These are phyloP conservation scores for Cromileptes altivelis DNA, from an alignment of 2,113 vertebrate genomes.

Conservation along the genomic window DNA sequence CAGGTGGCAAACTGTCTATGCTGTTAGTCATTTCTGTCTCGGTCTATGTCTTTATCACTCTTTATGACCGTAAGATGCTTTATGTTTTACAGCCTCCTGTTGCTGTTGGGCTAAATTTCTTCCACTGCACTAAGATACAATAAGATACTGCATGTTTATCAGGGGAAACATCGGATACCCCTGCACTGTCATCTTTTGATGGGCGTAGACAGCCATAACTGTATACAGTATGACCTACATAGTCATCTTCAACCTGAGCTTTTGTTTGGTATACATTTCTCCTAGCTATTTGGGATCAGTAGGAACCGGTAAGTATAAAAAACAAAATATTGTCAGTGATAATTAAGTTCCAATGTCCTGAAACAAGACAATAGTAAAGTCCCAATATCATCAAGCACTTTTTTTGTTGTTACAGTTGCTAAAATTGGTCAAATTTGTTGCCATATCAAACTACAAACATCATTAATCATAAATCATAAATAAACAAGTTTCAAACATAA, in stretches of 20 bases:
- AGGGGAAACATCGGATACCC: neutral
- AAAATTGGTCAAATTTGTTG: no score
- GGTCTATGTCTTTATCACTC: slow-evolving; percentile 38
- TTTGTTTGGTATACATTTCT: no score
- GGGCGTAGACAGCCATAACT: neutral
- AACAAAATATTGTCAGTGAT: no score
- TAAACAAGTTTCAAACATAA: no score
- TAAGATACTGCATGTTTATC: neutral
- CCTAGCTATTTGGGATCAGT: no score
- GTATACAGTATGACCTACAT: neutral
- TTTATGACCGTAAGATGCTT: slow-evolving; percentile 23
- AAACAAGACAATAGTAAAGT: no score
- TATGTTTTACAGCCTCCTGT: slow-evolving; percentile 23
- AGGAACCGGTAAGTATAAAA: no score
- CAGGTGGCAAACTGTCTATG: slow-evolving; percentile 29
- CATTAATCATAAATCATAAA: no score
- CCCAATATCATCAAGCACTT: no score
- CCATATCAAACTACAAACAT: no score
- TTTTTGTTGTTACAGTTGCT: no score
- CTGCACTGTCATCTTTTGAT: neutral
- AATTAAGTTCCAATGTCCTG: no score
- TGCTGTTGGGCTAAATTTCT: neutral
- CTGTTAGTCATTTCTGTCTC: slow-evolving; percentile 29
- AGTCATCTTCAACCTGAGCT: neutral
- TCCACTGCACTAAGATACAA: neutral